Evolutionary conservation across 2,888 invertebrate genomes (phyloP).

Genomic region (Xylota sylvarum): DNA sequence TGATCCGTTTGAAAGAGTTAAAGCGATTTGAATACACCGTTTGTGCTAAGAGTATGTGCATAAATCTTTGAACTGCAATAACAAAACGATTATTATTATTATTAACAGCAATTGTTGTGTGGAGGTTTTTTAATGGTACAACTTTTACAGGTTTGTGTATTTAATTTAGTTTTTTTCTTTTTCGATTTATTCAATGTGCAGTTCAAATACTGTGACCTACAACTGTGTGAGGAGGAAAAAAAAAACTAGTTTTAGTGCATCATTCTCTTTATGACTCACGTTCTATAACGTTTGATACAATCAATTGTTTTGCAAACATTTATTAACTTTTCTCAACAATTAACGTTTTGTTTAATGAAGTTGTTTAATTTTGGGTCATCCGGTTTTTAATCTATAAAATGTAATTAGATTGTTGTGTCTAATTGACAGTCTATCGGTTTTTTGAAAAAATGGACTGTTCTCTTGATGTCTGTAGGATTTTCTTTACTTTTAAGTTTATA

Average conservation of each 20-base stretch:
- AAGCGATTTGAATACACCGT: not conserved
- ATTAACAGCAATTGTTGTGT: constrained; percentile 23
- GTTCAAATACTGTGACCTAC: constrained; percentile 34
- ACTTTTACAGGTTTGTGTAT: constrained; percentile 50
- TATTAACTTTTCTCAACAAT: not conserved
- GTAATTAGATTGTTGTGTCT: too few species aligned
- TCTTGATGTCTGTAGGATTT: too few species aligned
- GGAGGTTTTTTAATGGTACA: constrained; percentile 38
- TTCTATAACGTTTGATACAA: constrained; percentile 14
- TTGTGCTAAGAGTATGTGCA: not conserved
- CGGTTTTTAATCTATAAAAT: not conserved
- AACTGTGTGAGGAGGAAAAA: not conserved
- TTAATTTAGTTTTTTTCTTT: not conserved
- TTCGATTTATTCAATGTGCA: constrained; percentile 27
- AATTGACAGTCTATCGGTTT: too few species aligned
- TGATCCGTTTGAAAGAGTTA: not conserved
- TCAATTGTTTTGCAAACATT: constrained; percentile 8
- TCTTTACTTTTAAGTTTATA: too few species aligned
- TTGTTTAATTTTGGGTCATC: not conserved
- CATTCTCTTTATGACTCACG: constrained; percentile 23
- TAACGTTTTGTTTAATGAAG: not conserved
- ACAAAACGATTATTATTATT: constrained; percentile 10
- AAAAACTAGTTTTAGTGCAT: constrained; percentile 30
- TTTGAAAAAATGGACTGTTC: too few species aligned
- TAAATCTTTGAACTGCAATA: constrained; percentile 23